Percentiles rank a stretch among this genome's conserved stretches.
Evolutionary conservation across 2,113 vertebrate species (phyloP).

Genomic region (Ia io): DNA sequence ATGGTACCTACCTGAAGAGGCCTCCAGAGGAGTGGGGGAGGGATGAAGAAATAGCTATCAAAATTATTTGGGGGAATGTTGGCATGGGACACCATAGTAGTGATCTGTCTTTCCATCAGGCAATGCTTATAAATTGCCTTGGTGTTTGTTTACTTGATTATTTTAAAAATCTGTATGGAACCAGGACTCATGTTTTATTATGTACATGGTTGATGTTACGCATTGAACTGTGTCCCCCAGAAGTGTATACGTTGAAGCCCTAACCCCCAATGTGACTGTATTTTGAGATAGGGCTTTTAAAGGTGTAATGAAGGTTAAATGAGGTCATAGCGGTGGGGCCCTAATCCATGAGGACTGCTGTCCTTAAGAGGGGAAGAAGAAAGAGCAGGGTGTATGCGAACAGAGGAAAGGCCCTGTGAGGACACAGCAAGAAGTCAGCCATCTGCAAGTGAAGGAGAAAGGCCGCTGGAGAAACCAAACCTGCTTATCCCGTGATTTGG

Average conservation of each 20-base stretch:
- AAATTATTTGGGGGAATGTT: background rate
- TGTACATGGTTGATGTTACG: background rate
- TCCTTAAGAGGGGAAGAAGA: background rate
- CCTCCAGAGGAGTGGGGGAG: background rate
- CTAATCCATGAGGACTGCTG: background rate
- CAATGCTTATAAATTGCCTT: background rate
- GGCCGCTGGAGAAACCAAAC: background rate
- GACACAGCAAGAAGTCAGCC: background rate
- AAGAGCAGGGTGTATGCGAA: background rate
- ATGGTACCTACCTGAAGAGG: background rate
- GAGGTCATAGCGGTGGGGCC: background rate
- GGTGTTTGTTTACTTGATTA: background rate
- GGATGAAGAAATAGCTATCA: background rate
- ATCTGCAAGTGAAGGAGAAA: background rate
- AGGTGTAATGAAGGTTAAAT: background rate
- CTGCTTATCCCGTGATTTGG: background rate
- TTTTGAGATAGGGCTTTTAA: background rate
- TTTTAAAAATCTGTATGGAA: background rate
- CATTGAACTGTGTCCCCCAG: background rate
- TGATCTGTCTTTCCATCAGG: background rate
- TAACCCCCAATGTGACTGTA: background rate
- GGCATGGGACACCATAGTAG: background rate
- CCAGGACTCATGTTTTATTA: background rate
- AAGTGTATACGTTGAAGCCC: background rate
- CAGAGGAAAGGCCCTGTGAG: background rate